phyloP scores from a whole-genome alignment of 2,797 vertebrate genomes.

The Xiphorhynchus erythropygius region DNA sequence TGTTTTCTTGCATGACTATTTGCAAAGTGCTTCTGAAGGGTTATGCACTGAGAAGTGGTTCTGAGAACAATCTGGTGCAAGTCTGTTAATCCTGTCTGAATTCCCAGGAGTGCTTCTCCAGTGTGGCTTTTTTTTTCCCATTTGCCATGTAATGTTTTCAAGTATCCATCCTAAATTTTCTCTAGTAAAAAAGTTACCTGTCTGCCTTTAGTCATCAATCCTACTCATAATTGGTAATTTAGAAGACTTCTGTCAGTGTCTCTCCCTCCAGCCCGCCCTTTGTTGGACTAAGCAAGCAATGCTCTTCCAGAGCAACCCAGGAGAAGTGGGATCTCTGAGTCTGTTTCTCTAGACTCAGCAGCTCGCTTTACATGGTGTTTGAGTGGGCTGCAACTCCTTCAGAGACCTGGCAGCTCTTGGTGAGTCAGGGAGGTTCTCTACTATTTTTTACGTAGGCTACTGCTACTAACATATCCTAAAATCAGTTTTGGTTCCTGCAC shows the following conservation, averaged over 20 bases:
- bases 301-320: neutral
- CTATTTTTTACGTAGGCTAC: neutral
- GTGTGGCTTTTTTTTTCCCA: neutral
- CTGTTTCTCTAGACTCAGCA: neutral
- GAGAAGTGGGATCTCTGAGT: neutral
- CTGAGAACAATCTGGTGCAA: neutral
- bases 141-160: neutral
- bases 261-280: neutral
- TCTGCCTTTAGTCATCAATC: neutral
- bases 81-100: neutral
- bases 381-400: neutral
- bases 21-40: neutral
- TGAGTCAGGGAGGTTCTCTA: neutral
- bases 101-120: neutral
- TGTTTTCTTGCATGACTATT: neutral
- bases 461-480: neutral
- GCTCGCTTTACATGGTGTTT: rapidly evolving
- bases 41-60: neutral
- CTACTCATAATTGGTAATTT: neutral
- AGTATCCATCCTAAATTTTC: neutral
- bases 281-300: rapidly evolving
- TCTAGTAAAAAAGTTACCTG: neutral
- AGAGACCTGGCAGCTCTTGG: neutral
- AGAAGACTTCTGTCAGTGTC: neutral
- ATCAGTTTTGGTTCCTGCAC: neutral